Evolutionary conservation across 2,888 invertebrate species (phyloP), one percentile per base, ranked within the genome.

Genomic region (Ernsta delagoae): DNA sequence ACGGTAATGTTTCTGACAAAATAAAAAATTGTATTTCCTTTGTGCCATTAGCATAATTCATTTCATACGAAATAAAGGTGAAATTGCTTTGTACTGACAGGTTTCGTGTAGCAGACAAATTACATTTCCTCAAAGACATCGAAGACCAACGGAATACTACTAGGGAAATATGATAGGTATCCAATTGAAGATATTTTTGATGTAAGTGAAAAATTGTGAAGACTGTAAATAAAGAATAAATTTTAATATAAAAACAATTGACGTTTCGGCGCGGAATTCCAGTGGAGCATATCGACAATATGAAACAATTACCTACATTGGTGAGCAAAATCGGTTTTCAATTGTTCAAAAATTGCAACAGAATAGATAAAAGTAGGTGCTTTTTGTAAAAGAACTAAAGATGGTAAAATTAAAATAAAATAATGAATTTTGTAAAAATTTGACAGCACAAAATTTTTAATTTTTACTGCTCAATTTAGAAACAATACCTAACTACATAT

Each of bases 221-320:
- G 89, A 92, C 90, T 92, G 91, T 92, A 91, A 78, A 91, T 91
- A 91, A 85, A 84, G 71, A 77, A 74, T 36, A 31, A n/a, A n/a
- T 56, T 34, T 39, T 56, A 75, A 75, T 73, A 79, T 86, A 86
- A 82, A 78, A 80, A 83, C 82, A 76, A 78, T 76, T 75, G 74
- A 75, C 69, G 68, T 82, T 82, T 83, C 79, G 77, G 85, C 81
- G 83, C 83, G 85, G 84, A 80, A 87, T 87, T 85, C 85, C 78
- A 78, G 87, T 85, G 92, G 92, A 92, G 88, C 90, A 91, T 88
- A 86, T 88, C 84, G 92, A 92, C 92, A 92, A 92, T 92, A 92
- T 89, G 70, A 76, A 74, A 71, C 72, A 72, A 66, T 67, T n/a
- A n/a, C n/a, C n/a, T 34, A 56, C 63, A 70, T 71, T 41, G 16